Evolutionary conservation across 2,113 vertebrate genomes (phyloP), one percentile per base, ranked within the genome.

Genomic region (Ciconia stormi): DNA sequence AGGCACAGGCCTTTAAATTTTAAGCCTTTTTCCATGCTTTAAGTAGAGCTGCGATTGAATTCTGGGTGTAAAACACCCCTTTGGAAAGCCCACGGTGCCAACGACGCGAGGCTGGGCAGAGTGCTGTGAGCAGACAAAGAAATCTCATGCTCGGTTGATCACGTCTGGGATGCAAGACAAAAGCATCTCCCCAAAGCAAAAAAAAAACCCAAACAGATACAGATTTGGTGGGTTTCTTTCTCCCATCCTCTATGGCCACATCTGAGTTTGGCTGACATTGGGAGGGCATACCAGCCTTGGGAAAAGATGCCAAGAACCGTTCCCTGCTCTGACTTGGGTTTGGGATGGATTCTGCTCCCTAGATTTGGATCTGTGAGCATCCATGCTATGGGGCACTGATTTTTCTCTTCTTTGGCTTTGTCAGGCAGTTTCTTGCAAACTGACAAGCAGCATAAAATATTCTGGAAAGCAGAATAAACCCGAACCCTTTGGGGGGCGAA

Each of bases 401-500:
- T 81, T 44, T 47, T 34, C 59, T 38, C 27, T 36, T 40, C 59
- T 32, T 70, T 55, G 15, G n/a, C n/a, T 55, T 63, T 40, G 23
- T 53, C 53, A 44, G 36, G 22, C 10, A 3, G 14, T 23, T 62
- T 38, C 40, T 34, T 53, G 56, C 40, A 12, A 55, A 19, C n/a
- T 14, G 13, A 25, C 7, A 42, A 42, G 47, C 9, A 8, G 40
- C 62, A 53, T 22, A 23, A 87, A 73, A 38, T 27, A 46, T 26
- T 38, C 50, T 13, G n/a, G 29, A 42, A 29, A 49, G 72, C 42
- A 23, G 62, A 20, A n/a, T 14, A 32, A 69, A 70, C 6, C 11
- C 4, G 1, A 50, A 25, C 4, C 3, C 46, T 27, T 25, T 12
- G 13, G 5, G 30, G 36, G 1, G 11, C 1, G 3, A 77, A 67